Evolutionary conservation across 2,888 invertebrate species (phyloP).

Genomic region (Tetanocera ferruginea): DNA sequence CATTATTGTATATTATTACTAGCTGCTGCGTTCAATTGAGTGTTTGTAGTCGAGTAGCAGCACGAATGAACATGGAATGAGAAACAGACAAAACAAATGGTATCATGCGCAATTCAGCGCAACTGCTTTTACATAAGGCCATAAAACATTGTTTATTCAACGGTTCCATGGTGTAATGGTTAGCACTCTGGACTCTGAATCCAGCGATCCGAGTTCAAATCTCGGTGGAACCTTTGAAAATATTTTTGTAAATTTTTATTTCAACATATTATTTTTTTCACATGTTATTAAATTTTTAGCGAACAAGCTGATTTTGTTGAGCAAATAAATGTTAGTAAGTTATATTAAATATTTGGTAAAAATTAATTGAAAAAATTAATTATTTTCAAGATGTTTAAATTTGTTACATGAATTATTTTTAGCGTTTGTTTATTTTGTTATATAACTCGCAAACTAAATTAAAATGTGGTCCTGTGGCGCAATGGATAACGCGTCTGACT

Average conservation of each 20-base stretch:
- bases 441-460: neutral
- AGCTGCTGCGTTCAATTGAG: too few relatives aligned
- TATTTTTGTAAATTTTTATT: neutral
- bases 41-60: too few relatives aligned
- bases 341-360: too few relatives aligned
- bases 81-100: neutral
- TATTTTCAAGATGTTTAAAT: neutral
- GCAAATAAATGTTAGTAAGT: too few relatives aligned
- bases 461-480: slow-evolving; percentile 69
- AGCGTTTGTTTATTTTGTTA: neutral
- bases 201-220: slow-evolving; percentile 67
- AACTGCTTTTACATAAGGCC: neutral
- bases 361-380: neutral
- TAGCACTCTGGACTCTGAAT: slow-evolving; percentile 68
- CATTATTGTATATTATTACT: too few relatives aligned
- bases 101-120: slow-evolving; percentile 27
- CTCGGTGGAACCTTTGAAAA: slow-evolving; percentile 64
- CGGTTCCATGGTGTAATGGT: slow-evolving; percentile 67
- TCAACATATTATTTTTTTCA: neutral
- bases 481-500: slow-evolving; percentile 72
- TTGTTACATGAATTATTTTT: neutral
- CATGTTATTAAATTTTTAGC: neutral
- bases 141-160: neutral
- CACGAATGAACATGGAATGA: too few relatives aligned
- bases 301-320: too few relatives aligned